Conservation (phyloP, 2,888 invertebrate species). For the Drosophila ustulata region DNA sequence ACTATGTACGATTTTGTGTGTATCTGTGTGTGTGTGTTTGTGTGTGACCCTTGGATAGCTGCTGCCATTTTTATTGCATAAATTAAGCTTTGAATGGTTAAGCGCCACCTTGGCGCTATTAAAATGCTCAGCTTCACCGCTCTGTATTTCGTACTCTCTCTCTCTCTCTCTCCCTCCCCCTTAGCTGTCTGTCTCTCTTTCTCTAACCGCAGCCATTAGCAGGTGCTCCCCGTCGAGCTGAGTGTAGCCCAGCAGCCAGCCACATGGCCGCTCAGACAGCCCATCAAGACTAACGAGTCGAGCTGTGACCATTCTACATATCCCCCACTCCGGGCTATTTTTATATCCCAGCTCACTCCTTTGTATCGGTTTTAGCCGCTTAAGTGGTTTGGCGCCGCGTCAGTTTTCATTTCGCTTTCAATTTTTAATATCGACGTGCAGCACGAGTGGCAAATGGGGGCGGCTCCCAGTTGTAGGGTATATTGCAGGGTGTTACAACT, state of each 20-base stretch:
- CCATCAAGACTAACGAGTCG: conserved; percentile 68
- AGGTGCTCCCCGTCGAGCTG: conserved; percentile 53
- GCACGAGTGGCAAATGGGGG: conserved; percentile 47
- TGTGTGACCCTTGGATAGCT: conserved; percentile 43
- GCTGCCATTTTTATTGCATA: conserved; percentile 76
- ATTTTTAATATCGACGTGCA: conserved; percentile 67
- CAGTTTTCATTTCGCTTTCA: conserved; percentile 67
- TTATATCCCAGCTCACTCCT: neutral
- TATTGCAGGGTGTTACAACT: conserved; percentile 1
- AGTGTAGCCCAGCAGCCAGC: conserved; percentile 31
- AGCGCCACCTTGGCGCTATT: conserved; percentile 80
- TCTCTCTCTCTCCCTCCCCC: neutral
- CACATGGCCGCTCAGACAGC: conserved; percentile 54
- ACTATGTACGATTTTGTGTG: neutral
- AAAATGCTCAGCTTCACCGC: conserved; percentile 50
- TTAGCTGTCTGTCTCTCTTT: neutral
- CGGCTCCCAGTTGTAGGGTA: neutral
- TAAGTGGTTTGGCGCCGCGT: conserved; percentile 78
- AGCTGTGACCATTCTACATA: conserved; percentile 21
- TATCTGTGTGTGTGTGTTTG: conserved; percentile 12
- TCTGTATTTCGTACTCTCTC: neutral
- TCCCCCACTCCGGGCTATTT: neutral
- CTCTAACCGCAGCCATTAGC: conserved; percentile 51
- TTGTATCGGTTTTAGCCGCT: conserved; percentile 70
- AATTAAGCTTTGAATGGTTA: conserved; percentile 78